Evolutionary conservation across 2,888 invertebrate species (phyloP).

Genomic region (Trichopria drosophilae): DNA sequence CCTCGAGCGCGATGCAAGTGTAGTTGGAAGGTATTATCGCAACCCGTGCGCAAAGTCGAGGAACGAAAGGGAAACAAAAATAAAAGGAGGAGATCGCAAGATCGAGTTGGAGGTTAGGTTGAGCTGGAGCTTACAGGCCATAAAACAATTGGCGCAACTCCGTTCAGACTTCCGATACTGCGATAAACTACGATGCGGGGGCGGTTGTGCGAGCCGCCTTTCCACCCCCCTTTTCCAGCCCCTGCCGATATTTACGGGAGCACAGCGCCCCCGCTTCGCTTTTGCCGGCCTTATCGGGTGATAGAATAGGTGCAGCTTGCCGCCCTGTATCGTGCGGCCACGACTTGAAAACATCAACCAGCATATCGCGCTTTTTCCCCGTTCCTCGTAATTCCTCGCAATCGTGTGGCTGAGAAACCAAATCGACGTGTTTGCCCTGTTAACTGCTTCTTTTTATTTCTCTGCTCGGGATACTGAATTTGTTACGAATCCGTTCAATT

Average conservation of each 20-base stretch:
- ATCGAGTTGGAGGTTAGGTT: constrained; percentile 9
- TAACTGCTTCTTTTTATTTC: no score
- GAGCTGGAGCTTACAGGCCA: constrained; percentile 37
- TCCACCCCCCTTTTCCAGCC: constrained; percentile 31
- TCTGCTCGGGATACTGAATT: no score
- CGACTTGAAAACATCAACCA: constrained; percentile 32
- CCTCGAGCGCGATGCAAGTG: no score
- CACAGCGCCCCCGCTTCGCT: constrained; percentile 44
- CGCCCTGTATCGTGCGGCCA: constrained; percentile 20
- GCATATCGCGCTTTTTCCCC: constrained; percentile 27
- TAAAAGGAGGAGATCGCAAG: no score
- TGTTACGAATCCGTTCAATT: no score
- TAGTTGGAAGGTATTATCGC: no score
- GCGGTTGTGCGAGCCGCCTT: constrained; percentile 19
- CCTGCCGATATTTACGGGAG: constrained; percentile 52
- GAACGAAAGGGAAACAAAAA: no score
- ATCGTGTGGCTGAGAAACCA: no score
- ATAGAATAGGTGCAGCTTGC: constrained; percentile 48
- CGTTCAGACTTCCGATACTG: constrained; percentile 48
- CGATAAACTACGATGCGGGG: constrained; percentile 43
- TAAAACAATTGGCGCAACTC: constrained; percentile 52
- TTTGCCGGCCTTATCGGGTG: constrained; percentile 48
- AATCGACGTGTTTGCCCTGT: no score
- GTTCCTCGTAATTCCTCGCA: no score
- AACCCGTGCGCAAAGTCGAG: no score